These are phyloP conservation scores for Lagopus leucura DNA, from an alignment of 2,113 vertebrate species.

Conservation along the genomic window DNA sequence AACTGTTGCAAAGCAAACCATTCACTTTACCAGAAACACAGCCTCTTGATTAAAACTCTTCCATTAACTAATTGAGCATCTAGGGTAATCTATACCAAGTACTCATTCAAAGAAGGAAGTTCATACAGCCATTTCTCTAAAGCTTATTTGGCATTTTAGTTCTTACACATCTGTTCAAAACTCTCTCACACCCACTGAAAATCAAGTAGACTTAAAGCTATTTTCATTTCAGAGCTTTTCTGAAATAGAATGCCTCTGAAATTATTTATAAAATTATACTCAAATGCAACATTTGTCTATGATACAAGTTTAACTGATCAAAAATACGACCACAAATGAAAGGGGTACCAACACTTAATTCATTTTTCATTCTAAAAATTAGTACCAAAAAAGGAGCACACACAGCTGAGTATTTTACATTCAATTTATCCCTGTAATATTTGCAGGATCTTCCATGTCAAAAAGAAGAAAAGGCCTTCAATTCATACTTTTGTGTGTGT, in stretches of 20 bases:
- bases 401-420: background rate
- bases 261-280: background rate
- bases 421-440: slow-evolving; percentile 23
- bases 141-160: background rate
- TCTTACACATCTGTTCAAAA: background rate
- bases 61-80: slow-evolving; percentile 19
- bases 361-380: background rate
- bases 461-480: background rate
- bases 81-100: background rate
- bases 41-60: slow-evolving; percentile 71
- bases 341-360: background rate
- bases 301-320: background rate
- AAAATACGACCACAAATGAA: background rate
- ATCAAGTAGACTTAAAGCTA: background rate
- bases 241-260: background rate
- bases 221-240: background rate
- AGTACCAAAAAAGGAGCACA: background rate
- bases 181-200: background rate
- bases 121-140: background rate
- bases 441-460: background rate
- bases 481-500: background rate
- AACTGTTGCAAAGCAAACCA: slow-evolving; percentile 51
- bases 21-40: slow-evolving; percentile 32
- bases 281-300: background rate
- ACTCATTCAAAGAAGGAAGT: background rate